Base-by-base conservation (phyloP, 2,888 invertebrate genomes). In the Hydrotaea diabolus region DNA sequence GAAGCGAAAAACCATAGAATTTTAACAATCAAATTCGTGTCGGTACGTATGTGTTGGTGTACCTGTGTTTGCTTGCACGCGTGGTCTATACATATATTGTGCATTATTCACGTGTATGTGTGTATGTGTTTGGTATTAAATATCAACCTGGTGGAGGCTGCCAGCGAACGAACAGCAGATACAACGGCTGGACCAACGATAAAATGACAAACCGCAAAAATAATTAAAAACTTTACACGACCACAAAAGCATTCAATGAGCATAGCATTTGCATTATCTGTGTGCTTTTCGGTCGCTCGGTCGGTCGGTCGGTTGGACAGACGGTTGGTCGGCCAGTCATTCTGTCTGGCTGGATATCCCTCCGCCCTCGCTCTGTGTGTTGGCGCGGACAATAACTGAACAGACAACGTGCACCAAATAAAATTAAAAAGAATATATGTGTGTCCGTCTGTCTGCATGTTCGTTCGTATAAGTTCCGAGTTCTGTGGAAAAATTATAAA, bases 151-250 rank as follows among this genome's bases (percentile, higher is more conserved):
- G 15, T 15, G 21, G 19, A 69, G 71, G 64, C 64, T 66, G 46
- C 46, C 55, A 64, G 71, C 31, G 31, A 31, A 2, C 31, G 53
- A 13, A n/a, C 66, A 64, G 17, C 64, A 39, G 17, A 64, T 13
- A 66, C 17, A 19, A 46, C 69, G 39, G 46, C 39, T 69, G 53
- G 19, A 66, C 73, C 46, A 69, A 19, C 80, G 64, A 64, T 69
- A 74, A 77, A 82, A 74, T 85, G 82, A 82, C 76, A 85, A 82
- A 85, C 77, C 79, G 77, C 85, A 85, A 77, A 82, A 85, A 85
- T 85, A 85, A 85, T 85, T 85, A 85, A 82, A 84, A 85, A 80
- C 74, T 80, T 82, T 80, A 71, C 69, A 55, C 73, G 76, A 71
- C 85, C 85, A 74, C 79, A 82, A 46, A 69, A 55, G 79, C 66